Base-by-base conservation (phyloP, 1,140 invertebrate genomes). In the Pseudomyrmex dendroicus region DNA sequence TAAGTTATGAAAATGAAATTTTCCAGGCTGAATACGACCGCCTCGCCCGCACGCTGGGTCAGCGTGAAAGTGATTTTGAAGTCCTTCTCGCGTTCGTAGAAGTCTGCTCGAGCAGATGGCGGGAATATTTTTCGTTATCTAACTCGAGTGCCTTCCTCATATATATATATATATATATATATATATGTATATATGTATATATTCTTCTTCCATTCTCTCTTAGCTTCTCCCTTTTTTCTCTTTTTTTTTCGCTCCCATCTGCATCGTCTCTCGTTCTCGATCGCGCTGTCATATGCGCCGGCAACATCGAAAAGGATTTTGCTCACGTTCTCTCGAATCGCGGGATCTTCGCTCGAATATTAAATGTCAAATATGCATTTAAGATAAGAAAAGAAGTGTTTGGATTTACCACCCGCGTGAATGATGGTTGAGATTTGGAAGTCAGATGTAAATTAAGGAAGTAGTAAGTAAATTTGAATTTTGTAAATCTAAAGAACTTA, bases 1-100 rank as follows among this genome's bases (percentile, higher is more conserved):
- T 48, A 54, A 84, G 57, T 82, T 76, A 68, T 77, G 86, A 73
- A 73, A 82, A 82, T 74, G 70, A 85, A 88, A 86, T 86, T 87
- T 85, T 44, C 84, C 66, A 20, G 4, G 10, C n/a, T 56, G 44
- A 78, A 63, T 35, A 61, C 52, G 48, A 25, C 46, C 57, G 35
- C n/a, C 76, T 66, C 62, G 9, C n/a, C 54, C 12, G 54, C 50
- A 20, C 35, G 35, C 35, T 35, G 52, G 61, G 62, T 35, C 61
- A 66, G 56, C 64, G 80, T 48, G 73, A 84, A 83, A 85, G 84
- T 83, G 84, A 86, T 84, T 74, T 80, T 67, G 7, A 77, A 76
- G 70, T 86, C 52, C 35, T 54, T 62, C 73, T 61, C 73, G 63
- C 35, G n/a, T 35, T 17, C n/a, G 68, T 12, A 73, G 64, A 84